Base-by-base conservation (phyloP, 2,888 invertebrate genomes). In the Cephonodes hylas region DNA sequence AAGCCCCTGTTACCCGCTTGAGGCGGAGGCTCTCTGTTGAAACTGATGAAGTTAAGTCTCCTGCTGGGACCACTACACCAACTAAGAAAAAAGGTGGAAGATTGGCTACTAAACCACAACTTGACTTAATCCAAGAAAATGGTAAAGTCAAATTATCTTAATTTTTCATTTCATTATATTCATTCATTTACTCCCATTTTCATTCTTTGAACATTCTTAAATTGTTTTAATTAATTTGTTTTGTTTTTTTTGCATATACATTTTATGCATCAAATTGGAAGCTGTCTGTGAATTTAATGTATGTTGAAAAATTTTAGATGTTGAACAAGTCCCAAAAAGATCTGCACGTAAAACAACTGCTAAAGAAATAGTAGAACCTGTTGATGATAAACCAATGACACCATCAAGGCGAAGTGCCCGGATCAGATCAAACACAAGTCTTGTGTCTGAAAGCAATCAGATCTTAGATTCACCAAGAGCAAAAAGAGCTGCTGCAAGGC, bases 121-220 rank as follows among this genome's bases (percentile, higher is more conserved):
- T 92, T 42, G 89, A 89, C 67, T 75, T 90, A 15, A 91, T 92
- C 73, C 84, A 86, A 80, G 91, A 91, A 79, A 84, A 88, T 82
- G 80, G 91, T 91, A 83, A 38, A 53, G 10, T 53, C 10, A 8
- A 53, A 10, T 10, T 7, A 4, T 8, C 10, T 10, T 45, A 1
- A 27, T 27, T 7, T 18, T 27, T 48, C 1, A 25, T 1, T 5
- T 38, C 34, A 38, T 4, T 0, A 0, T 13, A 38, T 38, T n/a
- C 13, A n/a, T n/a, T n/a, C 34, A 38, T 38, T 3, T 38, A 1
- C 0, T 7, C 3, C 38, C 38, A 38, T n/a, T 38, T 38, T 4
- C 38, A 38, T 38, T 38, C 13, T 38, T n/a, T 13, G 0, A 34
- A 38, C n/a, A 38, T n/a, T n/a, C n/a, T n/a, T n/a, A n/a, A 38